A percentile compares a stretch with the other conserved stretches of the same genome.
Conservation (phyloP, 2,797 vertebrate genomes). For the Spatula clypeata region DNA sequence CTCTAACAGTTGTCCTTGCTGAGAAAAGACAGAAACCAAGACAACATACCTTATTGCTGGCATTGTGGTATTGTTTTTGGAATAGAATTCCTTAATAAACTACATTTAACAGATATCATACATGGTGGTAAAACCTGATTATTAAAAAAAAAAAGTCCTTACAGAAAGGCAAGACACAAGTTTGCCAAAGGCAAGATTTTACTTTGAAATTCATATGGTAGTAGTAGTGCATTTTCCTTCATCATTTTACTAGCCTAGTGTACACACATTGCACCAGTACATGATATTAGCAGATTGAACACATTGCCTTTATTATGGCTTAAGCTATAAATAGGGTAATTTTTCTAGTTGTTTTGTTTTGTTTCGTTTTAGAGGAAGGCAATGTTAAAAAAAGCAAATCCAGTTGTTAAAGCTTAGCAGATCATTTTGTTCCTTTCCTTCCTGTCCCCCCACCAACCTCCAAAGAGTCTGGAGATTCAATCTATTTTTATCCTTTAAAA, state of each 20-base stretch:
- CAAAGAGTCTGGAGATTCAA: slow-evolving; percentile 33
- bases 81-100: neutral
- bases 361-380: neutral
- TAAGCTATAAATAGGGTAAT: neutral
- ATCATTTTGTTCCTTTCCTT: slow-evolving; percentile 31
- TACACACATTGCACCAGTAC: neutral
- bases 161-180: neutral
- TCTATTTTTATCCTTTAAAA: slow-evolving; percentile 63
- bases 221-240: neutral
- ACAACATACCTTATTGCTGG: neutral
- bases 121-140: neutral
- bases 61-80: no score
- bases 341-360: neutral
- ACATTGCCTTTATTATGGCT: neutral
- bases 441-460: neutral
- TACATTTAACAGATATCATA: neutral
- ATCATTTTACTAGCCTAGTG: neutral
- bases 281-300: neutral
- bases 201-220: neutral
- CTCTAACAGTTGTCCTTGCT: neutral
- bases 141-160: neutral
- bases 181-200: neutral
- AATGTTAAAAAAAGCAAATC: neutral
- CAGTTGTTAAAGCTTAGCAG: neutral
- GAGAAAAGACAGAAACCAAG: neutral